Conservation (phyloP, 2,113 vertebrate species). For the Cyanoramphus novaezelandiae region DNA sequence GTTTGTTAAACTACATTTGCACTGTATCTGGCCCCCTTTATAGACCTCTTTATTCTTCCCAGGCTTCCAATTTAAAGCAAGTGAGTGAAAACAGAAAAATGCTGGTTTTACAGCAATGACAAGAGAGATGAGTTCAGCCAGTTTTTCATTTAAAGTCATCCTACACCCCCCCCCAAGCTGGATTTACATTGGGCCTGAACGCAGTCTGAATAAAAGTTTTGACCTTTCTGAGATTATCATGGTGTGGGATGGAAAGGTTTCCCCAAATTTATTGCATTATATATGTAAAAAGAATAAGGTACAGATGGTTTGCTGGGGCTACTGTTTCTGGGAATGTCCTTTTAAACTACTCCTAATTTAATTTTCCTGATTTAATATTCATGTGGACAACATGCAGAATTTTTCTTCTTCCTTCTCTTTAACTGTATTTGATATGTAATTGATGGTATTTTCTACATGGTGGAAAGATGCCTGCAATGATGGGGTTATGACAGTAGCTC, state of each 20-base stretch:
- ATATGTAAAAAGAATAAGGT: not conserved
- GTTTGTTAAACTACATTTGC: not conserved
- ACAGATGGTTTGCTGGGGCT: not conserved
- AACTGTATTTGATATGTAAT: not conserved
- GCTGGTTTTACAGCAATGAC: not conserved
- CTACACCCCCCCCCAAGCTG: not conserved
- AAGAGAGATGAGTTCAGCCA: not conserved
- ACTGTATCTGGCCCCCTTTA: not conserved
- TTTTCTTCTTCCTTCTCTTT: not conserved
- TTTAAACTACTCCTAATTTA: not conserved
- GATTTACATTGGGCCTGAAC: not conserved
- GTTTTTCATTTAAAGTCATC: constrained; percentile 24
- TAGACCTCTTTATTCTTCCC: constrained; percentile 5
- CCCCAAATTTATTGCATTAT: not conserved
- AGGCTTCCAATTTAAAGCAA: not conserved
- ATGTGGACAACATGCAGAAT: not conserved
- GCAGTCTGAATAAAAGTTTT: not conserved
- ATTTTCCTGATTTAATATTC: not conserved
- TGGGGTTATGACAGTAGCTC: not conserved
- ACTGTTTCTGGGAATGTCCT: not conserved
- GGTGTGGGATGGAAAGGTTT: not conserved
- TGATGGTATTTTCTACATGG: not conserved
- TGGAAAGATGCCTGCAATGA: not conserved
- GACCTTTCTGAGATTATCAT: not conserved
- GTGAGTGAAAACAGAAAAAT: constrained; percentile 26